These are phyloP conservation scores for Psophia crepitans DNA, from an alignment of 2,113 vertebrate species.

Conservation along the genomic window DNA sequence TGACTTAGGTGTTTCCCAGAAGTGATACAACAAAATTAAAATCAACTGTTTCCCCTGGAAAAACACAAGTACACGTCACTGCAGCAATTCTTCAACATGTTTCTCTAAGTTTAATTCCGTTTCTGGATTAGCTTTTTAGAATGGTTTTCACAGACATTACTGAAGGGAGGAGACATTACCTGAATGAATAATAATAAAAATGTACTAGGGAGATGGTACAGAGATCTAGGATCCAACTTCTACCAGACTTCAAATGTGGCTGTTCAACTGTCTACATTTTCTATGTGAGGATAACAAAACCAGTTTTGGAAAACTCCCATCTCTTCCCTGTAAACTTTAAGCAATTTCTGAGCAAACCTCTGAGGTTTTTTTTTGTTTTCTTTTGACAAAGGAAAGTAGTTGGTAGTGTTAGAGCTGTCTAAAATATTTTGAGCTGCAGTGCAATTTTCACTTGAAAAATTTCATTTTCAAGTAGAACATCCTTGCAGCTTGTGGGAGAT, in stretches of 20 bases:
- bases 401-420: neutral
- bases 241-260: neutral
- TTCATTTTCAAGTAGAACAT: neutral
- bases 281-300: neutral
- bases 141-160: neutral
- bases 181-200: conserved; percentile 2
- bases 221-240: neutral
- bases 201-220: neutral
- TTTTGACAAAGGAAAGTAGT: neutral
- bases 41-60: neutral
- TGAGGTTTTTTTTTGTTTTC: neutral
- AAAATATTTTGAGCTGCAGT: neutral
- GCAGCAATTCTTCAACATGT: neutral
- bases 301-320: neutral
- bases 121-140: neutral
- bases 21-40: neutral
- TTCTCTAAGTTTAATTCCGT: neutral
- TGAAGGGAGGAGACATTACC: neutral
- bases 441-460: neutral
- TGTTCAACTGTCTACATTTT: neutral
- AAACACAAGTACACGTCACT: neutral
- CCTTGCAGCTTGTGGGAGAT: neutral
- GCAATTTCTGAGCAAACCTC: neutral
- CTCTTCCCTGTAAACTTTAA: neutral
- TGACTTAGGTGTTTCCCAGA: neutral